These are phyloP conservation scores for Cladorhizidae sp. DNA, from an alignment of 37 sponge, comb jelly and placozoan genomes.

Conservation along the genomic window DNA sequence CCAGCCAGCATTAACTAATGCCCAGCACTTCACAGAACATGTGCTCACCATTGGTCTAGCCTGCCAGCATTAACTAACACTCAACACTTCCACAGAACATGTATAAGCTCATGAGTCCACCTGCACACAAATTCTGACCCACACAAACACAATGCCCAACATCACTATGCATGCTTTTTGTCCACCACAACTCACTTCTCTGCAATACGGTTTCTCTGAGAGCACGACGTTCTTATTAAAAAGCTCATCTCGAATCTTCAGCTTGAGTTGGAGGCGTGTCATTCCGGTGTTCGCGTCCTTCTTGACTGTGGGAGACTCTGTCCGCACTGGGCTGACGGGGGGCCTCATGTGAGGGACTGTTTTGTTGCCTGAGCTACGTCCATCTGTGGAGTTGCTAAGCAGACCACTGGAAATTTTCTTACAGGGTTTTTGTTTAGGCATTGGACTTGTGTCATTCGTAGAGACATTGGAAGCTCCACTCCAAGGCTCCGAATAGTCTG, in stretches of 20 bases:
- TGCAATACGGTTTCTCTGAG: slow-evolving; percentile 51
- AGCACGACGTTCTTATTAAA: slow-evolving; percentile 41
- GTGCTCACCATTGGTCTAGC: no score
- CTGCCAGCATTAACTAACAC: no score
- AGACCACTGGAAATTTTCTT: neutral
- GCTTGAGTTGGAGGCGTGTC: slow-evolving; percentile 67
- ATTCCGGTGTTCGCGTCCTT: slow-evolving; percentile 19
- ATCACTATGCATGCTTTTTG: neutral
- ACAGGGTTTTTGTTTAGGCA: no score
- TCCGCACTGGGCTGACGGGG: neutral
- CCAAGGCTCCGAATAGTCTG: slow-evolving; percentile 30
- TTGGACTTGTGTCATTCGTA: neutral
- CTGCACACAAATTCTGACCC: no score
- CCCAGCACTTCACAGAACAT: no score
- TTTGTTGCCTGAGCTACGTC: neutral
- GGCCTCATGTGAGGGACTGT: neutral
- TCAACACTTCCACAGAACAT: no score
- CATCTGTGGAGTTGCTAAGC: neutral
- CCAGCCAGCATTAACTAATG: no score
- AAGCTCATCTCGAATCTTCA: slow-evolving; percentile 58
- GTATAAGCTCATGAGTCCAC: no score
- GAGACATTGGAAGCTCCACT: neutral
- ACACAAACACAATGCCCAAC: neutral
- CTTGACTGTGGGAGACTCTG: neutral
- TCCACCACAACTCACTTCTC: slow-evolving; percentile 31